Conservation (phyloP, 2,113 vertebrate species). For the Lynx canadensis region DNA sequence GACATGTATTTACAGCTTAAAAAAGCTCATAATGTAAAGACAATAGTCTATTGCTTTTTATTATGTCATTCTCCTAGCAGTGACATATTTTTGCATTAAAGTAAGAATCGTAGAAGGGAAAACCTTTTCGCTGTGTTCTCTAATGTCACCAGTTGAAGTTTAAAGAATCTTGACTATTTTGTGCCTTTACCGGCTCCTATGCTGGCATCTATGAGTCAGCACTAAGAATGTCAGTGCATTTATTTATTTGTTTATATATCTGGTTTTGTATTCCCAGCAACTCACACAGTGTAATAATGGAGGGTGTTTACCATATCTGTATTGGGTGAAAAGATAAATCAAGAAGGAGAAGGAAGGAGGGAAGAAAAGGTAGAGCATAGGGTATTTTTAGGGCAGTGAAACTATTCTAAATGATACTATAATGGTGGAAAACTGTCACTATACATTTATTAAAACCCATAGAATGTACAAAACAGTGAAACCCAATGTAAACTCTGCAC, state of each 20-base stretch:
- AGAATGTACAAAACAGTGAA: neutral
- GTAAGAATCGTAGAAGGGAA: neutral
- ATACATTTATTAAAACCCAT: neutral
- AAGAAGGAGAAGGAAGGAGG: neutral
- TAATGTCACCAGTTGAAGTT: neutral
- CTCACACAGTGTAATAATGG: neutral
- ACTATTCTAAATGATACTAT: neutral
- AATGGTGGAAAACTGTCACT: neutral
- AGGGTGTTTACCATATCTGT: neutral
- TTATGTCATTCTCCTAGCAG: neutral
- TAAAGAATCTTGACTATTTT: neutral
- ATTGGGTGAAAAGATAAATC: neutral
- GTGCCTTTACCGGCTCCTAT: neutral
- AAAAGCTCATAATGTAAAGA: neutral
- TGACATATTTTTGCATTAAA: neutral
- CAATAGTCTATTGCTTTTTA: neutral
- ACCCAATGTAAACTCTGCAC: too few relatives aligned
- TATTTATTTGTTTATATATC: conserved; percentile 12
- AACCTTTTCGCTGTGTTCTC: neutral
- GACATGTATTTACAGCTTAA: neutral
- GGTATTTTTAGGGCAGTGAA: neutral
- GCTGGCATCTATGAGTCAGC: neutral
- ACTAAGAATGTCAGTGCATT: neutral
- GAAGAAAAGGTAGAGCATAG: neutral
- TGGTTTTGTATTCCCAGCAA: neutral